phyloP scores from a whole-genome alignment of 2,797 vertebrate species.

The Amazonetta brasiliensis region DNA sequence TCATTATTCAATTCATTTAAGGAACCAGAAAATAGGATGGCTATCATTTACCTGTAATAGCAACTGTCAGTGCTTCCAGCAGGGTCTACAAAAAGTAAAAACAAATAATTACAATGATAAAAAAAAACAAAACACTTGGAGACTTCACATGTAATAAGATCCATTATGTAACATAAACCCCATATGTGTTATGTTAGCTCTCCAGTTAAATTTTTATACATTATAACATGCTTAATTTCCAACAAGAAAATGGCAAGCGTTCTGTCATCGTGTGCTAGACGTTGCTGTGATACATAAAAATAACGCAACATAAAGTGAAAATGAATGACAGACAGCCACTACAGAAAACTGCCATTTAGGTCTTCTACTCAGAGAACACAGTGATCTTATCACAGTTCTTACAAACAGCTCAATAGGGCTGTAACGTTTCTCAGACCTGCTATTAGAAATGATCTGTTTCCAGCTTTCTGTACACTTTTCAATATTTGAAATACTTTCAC shows the following conservation, averaged over 20 bases:
- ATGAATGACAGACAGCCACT: not conserved
- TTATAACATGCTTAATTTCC: not conserved
- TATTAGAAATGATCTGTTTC: not conserved
- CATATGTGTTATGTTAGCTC: not conserved
- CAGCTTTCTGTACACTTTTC: not conserved
- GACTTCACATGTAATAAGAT: not conserved
- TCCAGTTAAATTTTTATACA: not conserved
- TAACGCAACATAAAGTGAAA: not conserved
- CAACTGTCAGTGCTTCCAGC: slow-evolving; percentile 90
- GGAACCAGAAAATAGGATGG: not conserved
- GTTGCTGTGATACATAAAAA: not conserved
- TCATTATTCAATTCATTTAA: not conserved
- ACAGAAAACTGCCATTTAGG: not conserved
- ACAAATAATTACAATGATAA: not conserved
- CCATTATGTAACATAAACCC: not conserved
- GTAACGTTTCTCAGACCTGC: not conserved
- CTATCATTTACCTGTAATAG: slow-evolving; percentile 83
- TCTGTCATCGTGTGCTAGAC: not conserved
- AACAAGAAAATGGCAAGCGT: not conserved
- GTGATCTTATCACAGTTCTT: not conserved
- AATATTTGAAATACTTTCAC: not conserved
- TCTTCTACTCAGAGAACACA: not conserved
- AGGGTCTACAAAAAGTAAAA: slow-evolving; percentile 85
- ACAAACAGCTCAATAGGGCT: not conserved
- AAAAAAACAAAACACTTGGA: not conserved